phyloP scores from a whole-genome alignment of 64 coral and sea anemone genomes.

The Dendronephthya gigantea region DNA sequence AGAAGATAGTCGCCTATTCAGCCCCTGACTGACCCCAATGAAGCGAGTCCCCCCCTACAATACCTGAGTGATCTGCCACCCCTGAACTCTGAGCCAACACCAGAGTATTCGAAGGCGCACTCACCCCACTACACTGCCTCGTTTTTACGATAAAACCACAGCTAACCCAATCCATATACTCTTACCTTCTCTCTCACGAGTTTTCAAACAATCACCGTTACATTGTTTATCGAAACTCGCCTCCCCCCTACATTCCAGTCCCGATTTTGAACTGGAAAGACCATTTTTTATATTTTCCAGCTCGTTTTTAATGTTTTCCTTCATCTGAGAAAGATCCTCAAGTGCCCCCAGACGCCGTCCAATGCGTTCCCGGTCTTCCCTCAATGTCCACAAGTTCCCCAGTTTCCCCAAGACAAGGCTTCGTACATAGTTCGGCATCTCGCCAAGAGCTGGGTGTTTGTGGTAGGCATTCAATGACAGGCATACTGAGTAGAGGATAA shows the following conservation, averaged over 20 bases:
- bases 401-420: background rate
- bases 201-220: background rate
- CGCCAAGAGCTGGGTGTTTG: background rate
- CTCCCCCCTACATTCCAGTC: background rate
- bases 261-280: background rate
- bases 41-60: too few species aligned
- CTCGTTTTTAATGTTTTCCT: background rate
- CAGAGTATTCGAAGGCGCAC: too few species aligned
- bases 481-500: background rate
- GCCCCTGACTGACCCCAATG: too few species aligned
- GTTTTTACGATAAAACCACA: too few species aligned
- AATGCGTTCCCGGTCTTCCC: background rate
- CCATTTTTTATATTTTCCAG: background rate
- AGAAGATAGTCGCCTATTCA: too few species aligned
- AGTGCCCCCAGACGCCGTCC: background rate
- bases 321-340: background rate
- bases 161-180: background rate
- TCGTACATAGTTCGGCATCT: background rate
- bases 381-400: background rate
- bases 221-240: background rate
- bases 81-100: too few species aligned
- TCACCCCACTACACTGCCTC: too few species aligned
- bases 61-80: too few species aligned
- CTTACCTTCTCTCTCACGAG: background rate
- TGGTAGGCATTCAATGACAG: conserved; percentile 3